Evolutionary conservation across 2,888 invertebrate genomes (phyloP).

Genomic region (Pseudeuparius sepicola): DNA sequence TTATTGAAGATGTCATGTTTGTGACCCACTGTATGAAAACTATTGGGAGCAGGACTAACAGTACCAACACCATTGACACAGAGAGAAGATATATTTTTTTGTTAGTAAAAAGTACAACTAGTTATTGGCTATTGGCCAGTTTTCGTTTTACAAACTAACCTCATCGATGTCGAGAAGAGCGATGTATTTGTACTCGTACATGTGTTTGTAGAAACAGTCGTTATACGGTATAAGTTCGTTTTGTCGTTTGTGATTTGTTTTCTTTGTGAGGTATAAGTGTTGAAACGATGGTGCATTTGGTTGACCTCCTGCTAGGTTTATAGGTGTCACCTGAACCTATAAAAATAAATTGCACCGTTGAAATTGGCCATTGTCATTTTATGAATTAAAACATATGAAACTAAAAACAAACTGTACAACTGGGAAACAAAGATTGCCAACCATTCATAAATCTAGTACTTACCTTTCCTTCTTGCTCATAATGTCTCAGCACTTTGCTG

Average conservation of each 20-base stretch:
- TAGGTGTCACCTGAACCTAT: constrained; percentile 59
- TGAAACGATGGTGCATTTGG: constrained; percentile 84
- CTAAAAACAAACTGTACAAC: constrained; percentile 1
- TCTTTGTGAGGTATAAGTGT: constrained; percentile 81
- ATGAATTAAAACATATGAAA: neutral
- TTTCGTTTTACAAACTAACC: constrained; percentile 39
- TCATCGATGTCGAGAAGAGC: constrained; percentile 91
- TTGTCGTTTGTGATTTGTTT: constrained; percentile 86
- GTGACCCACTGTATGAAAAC: no score
- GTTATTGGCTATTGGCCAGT: no score
- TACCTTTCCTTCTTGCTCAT: constrained; percentile 42
- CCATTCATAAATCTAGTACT: constrained; percentile 6
- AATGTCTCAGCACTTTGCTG: constrained; percentile 62
- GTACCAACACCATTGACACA: no score
- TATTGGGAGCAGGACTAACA: no score
- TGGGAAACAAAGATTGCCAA: constrained; percentile 18
- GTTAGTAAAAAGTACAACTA: no score
- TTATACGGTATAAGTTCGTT: constrained; percentile 95
- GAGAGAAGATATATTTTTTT: no score
- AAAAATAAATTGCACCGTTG: neutral
- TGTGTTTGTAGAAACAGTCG: constrained; percentile 88
- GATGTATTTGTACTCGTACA: constrained; percentile 82
- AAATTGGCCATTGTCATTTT: neutral
- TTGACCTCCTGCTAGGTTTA: constrained; percentile 58
- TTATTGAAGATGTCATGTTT: no score